Evolutionary conservation across 2,888 invertebrate genomes (phyloP), one percentile per base, ranked within the genome.

Genomic region (Seira musarum): DNA sequence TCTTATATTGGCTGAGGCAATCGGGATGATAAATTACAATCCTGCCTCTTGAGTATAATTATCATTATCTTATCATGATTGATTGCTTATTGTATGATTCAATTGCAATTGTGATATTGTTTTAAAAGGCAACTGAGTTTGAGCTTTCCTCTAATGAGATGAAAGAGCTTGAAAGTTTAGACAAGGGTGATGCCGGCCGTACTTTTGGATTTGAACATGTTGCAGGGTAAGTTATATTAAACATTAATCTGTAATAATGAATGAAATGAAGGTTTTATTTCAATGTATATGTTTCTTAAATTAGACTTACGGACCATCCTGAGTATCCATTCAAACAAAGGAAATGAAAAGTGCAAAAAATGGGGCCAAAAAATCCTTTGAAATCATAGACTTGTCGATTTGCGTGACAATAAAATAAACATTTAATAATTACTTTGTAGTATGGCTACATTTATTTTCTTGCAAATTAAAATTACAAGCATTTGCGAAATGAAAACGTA

Each of bases 101-200:
- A 30, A 2, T 2, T 30, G 8, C 2, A 30, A 30, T 30, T 30
- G 30, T 8, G n/a, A n/a, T n/a, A 30, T 30, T 5, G 8, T 30
- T 30, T 30, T 5, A 30, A 30, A 30, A 30, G 30, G 30, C 8
- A 8, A 30, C 30, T 88, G 92, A 93, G 89, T 95, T 95, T 88
- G 89, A 91, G 85, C 88, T 96, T 61, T 91, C 89, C 61, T 88
- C 90, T 0, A 89, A 90, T 0, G 95, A 95, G 87, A 91, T 94
- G 89, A 87, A 89, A 0, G 90, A 90, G 68, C 88, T 96, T 69
- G 90, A 91, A 35, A 89, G 88, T 0, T 88, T 95, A 70, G 94
- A 96, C 88, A 90, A 91, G 84, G 93, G 92, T 17, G 90, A 91
- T 75, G 88, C 89, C 17, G 92, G 92, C 0, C 91, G 95, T 72